Evolutionary conservation across 23 tunicate species (phyloP).

Genomic region (Corella eumyota): DNA sequence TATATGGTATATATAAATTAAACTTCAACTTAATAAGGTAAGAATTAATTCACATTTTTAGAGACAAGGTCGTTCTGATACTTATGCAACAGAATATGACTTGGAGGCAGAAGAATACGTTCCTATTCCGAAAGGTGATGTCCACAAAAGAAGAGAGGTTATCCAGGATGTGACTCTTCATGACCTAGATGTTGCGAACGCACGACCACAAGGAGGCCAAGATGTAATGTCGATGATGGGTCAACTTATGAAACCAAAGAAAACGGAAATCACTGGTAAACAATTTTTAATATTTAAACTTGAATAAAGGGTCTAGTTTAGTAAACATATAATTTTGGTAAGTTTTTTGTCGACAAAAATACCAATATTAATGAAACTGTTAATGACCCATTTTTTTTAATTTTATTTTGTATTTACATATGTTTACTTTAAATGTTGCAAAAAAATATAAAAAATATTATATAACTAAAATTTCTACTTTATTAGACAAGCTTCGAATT

Average conservation of each 20-base stretch:
- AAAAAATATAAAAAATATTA: background rate
- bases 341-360: too few species aligned
- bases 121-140: slow-evolving; percentile 98
- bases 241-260: slow-evolving; percentile 96
- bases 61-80: slow-evolving; percentile 92
- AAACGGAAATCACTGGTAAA: slow-evolving; percentile 96
- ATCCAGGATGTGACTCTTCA: slow-evolving; percentile 98
- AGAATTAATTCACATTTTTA: too few species aligned
- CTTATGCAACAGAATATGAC: slow-evolving; percentile 97
- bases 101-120: slow-evolving; percentile 99
- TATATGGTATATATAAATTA: too few species aligned
- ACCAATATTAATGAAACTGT: too few species aligned
- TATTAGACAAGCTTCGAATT: slow-evolving; percentile 73
- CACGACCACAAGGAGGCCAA: slow-evolving; percentile 96
- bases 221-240: slow-evolving; percentile 96
- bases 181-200: slow-evolving; percentile 97
- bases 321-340: too few species aligned
- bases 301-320: too few species aligned
- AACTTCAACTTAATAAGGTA: too few species aligned
- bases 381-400: background rate
- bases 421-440: too few species aligned
- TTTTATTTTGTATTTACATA: too few species aligned
- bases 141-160: slow-evolving; percentile 92
- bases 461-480: background rate
- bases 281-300: background rate